Percentiles rank a stretch among this genome's conserved stretches.
Evolutionary conservation across 2,888 invertebrate genomes (phyloP).

Genomic region (Anarsia innoxiella): DNA sequence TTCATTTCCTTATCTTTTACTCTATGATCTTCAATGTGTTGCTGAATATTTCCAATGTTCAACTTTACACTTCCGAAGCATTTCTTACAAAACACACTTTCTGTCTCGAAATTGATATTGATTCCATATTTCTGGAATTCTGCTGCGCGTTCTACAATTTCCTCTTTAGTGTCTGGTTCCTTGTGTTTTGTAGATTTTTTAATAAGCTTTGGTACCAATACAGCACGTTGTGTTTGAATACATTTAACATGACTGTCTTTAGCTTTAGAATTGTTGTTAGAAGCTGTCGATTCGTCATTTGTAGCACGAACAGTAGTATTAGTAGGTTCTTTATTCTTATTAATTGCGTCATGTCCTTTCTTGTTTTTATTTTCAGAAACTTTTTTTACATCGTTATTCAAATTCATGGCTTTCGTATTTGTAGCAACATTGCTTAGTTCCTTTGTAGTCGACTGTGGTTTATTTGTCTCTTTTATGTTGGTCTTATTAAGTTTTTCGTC

Average conservation of each 20-base stretch:
- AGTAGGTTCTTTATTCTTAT: too few relatives aligned
- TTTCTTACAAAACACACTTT: conserved; percentile 25
- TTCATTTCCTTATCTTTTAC: too few relatives aligned
- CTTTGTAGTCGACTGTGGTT: not conserved
- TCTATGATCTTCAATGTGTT: conserved; percentile 11
- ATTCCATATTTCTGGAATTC: conserved; percentile 23
- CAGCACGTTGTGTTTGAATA: too few relatives aligned
- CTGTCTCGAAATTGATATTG: conserved; percentile 26
- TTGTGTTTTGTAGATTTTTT: too few relatives aligned
- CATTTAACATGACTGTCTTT: too few relatives aligned
- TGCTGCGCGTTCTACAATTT: conserved; percentile 21
- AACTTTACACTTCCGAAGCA: conserved; percentile 20
- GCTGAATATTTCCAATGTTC: conserved; percentile 8
- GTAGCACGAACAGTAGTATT: too few relatives aligned
- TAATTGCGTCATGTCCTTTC: not conserved
- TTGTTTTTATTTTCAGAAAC: not conserved
- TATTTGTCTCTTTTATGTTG: not conserved
- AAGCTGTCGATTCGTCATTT: too few relatives aligned
- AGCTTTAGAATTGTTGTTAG: too few relatives aligned
- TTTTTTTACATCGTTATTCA: not conserved
- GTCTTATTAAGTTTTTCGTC: not conserved
- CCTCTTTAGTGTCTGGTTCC: not conserved
- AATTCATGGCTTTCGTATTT: not conserved
- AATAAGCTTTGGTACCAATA: too few relatives aligned
- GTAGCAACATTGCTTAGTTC: too few relatives aligned